phyloP scores from a whole-genome alignment of 2,888 invertebrate species.

The Patella caerulea region DNA sequence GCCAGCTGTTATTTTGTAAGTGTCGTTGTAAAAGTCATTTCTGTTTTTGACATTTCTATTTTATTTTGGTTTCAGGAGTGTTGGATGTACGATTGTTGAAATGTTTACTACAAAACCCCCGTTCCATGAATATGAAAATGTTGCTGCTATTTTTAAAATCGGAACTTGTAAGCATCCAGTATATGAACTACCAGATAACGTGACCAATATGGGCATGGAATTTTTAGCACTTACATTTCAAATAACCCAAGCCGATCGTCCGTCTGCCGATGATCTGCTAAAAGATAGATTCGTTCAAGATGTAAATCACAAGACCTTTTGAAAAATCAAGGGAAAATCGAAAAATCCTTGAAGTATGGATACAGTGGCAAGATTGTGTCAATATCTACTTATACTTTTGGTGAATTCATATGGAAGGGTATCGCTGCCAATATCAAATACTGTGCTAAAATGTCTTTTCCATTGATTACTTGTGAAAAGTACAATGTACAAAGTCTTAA shows the following conservation, averaged over 20 bases:
- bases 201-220: conserved; percentile 55
- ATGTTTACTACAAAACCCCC: conserved; percentile 71
- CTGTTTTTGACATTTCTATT: no score
- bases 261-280: conserved; percentile 63
- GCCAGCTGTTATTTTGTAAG: no score
- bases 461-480: no score
- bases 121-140: conserved; percentile 69
- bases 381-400: no score
- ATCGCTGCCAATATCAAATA: no score
- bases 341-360: no score
- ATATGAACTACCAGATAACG: conserved; percentile 61
- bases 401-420: no score
- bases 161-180: conserved; percentile 66
- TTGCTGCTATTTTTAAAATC: conserved; percentile 72
- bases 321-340: no score
- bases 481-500: no score
- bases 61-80: conserved; percentile 64
- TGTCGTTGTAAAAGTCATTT: no score
- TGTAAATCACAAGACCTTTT: background rate
- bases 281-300: conserved; percentile 44
- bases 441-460: no score
- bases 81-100: conserved; percentile 72
- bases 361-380: no score
- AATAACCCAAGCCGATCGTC: conserved; percentile 57
- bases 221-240: conserved; percentile 64